phyloP scores from a whole-genome alignment of 2,797 vertebrate genomes.

The Macropus fuliginosus region DNA sequence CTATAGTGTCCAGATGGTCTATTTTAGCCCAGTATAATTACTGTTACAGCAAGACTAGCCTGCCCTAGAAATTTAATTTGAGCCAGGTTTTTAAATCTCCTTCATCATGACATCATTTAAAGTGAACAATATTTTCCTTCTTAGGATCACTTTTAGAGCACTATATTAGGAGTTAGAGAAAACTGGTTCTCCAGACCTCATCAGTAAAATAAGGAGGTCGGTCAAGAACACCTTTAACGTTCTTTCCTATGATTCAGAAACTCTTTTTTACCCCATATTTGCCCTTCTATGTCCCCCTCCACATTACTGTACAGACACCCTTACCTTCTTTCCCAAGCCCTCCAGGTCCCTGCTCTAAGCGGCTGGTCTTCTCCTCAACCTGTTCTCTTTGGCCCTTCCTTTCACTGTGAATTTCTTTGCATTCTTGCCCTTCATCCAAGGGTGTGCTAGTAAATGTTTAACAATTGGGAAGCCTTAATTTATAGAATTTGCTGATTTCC shows the following conservation, averaged over 20 bases:
- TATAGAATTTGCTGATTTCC: neutral
- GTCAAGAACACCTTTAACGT: neutral
- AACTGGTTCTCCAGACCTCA: neutral
- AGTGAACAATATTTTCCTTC: neutral
- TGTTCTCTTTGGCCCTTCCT: neutral
- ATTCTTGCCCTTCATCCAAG: neutral
- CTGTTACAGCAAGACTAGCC: neutral
- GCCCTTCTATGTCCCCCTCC: neutral
- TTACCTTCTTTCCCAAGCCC: neutral
- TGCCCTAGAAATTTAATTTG: neutral
- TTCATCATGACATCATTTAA: neutral
- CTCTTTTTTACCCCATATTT: neutral
- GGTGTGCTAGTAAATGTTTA: neutral
- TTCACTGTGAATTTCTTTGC: neutral
- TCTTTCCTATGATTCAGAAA: neutral
- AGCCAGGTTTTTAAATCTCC: neutral
- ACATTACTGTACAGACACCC: neutral
- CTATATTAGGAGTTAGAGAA: neutral
- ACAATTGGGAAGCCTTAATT: neutral
- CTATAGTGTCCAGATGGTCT: neutral
- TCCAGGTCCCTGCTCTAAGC: constrained; percentile 14
- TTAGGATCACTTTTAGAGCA: neutral
- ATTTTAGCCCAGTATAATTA: neutral
- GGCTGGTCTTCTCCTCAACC: constrained; percentile 5
- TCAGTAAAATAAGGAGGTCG: neutral